Conservation (phyloP, 2,888 invertebrate genomes). For the Lysandra bellargus region DNA sequence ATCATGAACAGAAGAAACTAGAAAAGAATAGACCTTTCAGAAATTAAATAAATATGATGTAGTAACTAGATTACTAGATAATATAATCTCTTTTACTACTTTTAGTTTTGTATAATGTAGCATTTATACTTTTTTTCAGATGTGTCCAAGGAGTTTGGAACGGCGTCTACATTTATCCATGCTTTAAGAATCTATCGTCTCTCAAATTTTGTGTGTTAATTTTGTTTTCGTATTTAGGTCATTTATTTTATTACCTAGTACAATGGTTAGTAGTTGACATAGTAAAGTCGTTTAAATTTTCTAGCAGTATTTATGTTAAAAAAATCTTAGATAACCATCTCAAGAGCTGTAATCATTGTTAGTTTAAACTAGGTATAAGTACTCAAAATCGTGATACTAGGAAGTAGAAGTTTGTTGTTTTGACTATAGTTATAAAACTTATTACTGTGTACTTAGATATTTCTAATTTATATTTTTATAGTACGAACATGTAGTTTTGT, state of each 20-base stretch:
- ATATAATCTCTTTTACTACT: too few species aligned
- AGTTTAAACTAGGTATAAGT: too few species aligned
- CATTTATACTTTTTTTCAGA: constrained; percentile 48
- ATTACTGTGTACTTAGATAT: neutral
- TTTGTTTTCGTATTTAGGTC: constrained; percentile 53
- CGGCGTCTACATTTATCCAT: constrained; percentile 61
- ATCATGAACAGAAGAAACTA: too few species aligned
- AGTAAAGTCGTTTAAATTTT: neutral
- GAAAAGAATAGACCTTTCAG: too few species aligned
- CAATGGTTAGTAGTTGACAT: constrained; percentile 60
- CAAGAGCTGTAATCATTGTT: too few species aligned
- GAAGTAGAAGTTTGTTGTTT: neutral
- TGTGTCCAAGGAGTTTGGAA: constrained; percentile 51
- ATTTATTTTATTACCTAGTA: constrained; percentile 59
- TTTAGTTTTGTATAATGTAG: neutral
- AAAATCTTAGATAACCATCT: neutral
- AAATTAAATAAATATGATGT: too few species aligned
- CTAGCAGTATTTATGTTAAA: neutral
- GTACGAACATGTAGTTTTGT: neutral
- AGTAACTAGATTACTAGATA: too few species aligned
- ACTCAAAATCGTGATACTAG: neutral
- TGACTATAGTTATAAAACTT: too few species aligned
- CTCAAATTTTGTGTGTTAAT: constrained; percentile 49
- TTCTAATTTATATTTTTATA: neutral
- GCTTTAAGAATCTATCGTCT: constrained; percentile 50